A percentile compares a stretch with the other conserved stretches of the same genome.
phyloP scores from a whole-genome alignment of 2,113 vertebrate species.

The Bufo gargarizans region DNA sequence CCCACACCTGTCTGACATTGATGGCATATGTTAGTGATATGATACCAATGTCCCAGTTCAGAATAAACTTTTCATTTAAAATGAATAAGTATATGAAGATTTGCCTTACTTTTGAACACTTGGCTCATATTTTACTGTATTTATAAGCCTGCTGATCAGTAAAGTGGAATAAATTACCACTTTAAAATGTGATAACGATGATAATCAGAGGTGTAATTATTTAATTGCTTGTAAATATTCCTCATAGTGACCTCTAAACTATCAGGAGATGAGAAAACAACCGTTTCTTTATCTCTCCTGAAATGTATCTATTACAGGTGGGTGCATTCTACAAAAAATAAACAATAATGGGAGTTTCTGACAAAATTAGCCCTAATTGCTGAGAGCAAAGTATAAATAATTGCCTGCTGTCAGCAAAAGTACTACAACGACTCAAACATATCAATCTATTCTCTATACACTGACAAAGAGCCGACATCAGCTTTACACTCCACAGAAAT shows the following conservation, averaged over 20 bases:
- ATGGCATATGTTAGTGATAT: too few species aligned
- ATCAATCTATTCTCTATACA: neutral
- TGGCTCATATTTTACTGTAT: neutral
- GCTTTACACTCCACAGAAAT: neutral
- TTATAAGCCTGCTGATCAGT: neutral
- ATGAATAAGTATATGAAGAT: neutral
- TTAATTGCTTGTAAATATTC: neutral
- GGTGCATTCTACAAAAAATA: neutral
- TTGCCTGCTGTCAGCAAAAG: neutral
- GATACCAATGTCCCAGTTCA: neutral
- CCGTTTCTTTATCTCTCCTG: neutral
- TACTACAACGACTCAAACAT: neutral
- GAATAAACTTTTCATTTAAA: neutral
- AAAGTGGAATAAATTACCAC: neutral
- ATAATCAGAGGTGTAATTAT: neutral
- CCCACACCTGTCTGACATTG: neutral
- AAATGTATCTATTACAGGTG: neutral
- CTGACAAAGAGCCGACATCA: neutral
- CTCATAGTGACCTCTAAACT: neutral
- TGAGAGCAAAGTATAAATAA: neutral
- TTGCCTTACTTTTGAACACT: neutral
- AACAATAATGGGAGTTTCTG: neutral
- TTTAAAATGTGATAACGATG: neutral
- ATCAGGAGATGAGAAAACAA: neutral
- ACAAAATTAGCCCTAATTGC: constrained; percentile 2